phyloP scores from a whole-genome alignment of 2,888 invertebrate species.

The Neuroscelio doddi region DNA sequence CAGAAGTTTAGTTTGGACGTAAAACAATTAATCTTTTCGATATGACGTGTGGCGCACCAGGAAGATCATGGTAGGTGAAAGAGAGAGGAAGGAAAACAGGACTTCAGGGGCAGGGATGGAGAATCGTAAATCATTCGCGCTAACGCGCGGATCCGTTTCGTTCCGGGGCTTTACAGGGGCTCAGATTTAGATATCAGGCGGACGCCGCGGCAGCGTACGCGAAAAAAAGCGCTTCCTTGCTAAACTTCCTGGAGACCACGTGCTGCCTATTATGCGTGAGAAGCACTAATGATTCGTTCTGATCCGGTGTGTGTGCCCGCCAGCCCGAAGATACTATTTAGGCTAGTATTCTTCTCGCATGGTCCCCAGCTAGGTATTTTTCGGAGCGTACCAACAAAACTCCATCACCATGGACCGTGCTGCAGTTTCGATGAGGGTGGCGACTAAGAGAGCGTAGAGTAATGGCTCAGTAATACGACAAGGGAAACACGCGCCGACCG shows the following conservation, averaged over 20 bases:
- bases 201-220: slow-evolving; percentile 35
- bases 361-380: neutral
- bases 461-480: slow-evolving; percentile 68
- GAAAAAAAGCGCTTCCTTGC: slow-evolving; percentile 59
- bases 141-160: slow-evolving; percentile 56
- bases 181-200: slow-evolving; percentile 63
- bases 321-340: neutral
- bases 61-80: slow-evolving; percentile 2
- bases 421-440: slow-evolving; percentile 59
- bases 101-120: slow-evolving; percentile 15
- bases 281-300: slow-evolving; percentile 69
- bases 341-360: neutral
- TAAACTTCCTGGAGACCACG: slow-evolving; percentile 69
- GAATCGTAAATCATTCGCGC: slow-evolving; percentile 60
- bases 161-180: slow-evolving; percentile 53
- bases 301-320: slow-evolving; percentile 59
- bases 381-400: neutral
- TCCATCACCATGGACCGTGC: slow-evolving; percentile 11
- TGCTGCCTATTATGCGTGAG: slow-evolving; percentile 58
- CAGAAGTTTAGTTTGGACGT: neutral
- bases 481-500: slow-evolving; percentile 66
- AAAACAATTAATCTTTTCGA: slow-evolving; percentile 30
- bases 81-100: slow-evolving; percentile 5
- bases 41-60: slow-evolving; percentile 15
- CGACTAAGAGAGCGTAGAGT: slow-evolving; percentile 50